phyloP scores from a whole-genome alignment of 2,113 vertebrate species.

The Oryctolagus cuniculus region mOryCun1.1 NC_091436.1:2989001-2989500 shows the following conservation, averaged over 20 bases:
- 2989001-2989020: not conserved
- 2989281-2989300: not conserved
- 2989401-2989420: not conserved
- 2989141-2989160: too few species aligned
- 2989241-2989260: too few species aligned
- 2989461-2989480: not conserved
- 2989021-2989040: not conserved
- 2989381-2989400: not conserved
- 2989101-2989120: too few species aligned
- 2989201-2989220: fast-evolving
- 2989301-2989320: too few species aligned
- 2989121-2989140: fast-evolving
- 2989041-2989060: not conserved
- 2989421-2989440: not conserved
- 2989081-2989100: not conserved
- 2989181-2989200: too few species aligned
- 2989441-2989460: not conserved
- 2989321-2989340: fast-evolving
- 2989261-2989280: fast-evolving
- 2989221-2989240: not conserved
- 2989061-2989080: fast-evolving
- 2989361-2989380: fast-evolving
- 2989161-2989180: too few species aligned
- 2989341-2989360: not conserved
- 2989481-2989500: too few species aligned